These are phyloP conservation scores for Pollachius pollachius DNA, from an alignment of 2,113 vertebrate genomes.

Conservation along the genomic window DNA sequence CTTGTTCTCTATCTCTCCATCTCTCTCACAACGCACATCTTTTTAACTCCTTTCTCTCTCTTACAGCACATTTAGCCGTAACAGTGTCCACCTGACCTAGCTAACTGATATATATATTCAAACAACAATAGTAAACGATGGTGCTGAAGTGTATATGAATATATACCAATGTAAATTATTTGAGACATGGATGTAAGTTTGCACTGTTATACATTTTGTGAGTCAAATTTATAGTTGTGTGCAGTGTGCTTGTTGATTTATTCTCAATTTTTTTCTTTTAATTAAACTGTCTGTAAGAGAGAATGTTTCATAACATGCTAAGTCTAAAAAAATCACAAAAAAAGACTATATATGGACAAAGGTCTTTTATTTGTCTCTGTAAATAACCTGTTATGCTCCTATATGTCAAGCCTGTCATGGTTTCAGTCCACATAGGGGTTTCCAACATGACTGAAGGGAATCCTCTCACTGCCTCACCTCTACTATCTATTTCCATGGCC, in stretches of 20 bases:
- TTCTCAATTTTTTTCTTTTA: conserved; percentile 39
- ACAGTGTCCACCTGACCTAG: conserved; percentile 53
- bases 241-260: conserved; percentile 57
- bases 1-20: background rate
- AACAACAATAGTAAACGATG: conserved; percentile 75
- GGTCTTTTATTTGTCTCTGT: conserved; percentile 58
- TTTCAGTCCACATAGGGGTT: conserved; percentile 42
- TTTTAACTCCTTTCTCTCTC: conserved; percentile 2
- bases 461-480: conserved; percentile 45
- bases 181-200: conserved; percentile 73
- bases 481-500: conserved; percentile 36
- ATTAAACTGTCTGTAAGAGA: conserved; percentile 42
- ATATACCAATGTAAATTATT: conserved; percentile 73
- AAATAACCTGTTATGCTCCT: conserved; percentile 52
- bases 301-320: conserved; percentile 42
- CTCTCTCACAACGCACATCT: conserved; percentile 5
- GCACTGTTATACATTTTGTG: conserved; percentile 67
- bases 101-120: conserved; percentile 70
- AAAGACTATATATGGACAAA: conserved; percentile 9
- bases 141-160: conserved; percentile 73
- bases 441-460: conserved; percentile 38
- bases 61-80: conserved; percentile 43
- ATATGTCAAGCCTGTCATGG: conserved; percentile 63
- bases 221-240: conserved; percentile 65
- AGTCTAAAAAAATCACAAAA: conserved; percentile 30